Conservation (phyloP, 64 coral and sea anemone genomes). For the Acropora yongei region DNA sequence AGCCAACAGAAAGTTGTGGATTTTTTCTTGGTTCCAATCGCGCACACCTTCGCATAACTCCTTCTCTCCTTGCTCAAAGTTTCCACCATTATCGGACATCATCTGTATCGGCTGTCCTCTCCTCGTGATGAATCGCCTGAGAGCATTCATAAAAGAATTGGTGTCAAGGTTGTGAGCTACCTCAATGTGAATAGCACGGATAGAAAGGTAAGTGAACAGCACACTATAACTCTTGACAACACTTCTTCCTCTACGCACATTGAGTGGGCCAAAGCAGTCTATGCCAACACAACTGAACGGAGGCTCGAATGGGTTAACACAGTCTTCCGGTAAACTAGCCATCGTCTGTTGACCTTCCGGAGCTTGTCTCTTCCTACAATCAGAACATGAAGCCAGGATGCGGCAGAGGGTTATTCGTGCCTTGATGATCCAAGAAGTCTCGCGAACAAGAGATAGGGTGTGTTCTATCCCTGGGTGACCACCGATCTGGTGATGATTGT, state of each 20-base stretch:
- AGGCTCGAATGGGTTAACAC: conserved; percentile 12
- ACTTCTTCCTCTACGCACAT: conserved; percentile 33
- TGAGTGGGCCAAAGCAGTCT: conserved; percentile 46
- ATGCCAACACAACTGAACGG: conserved; percentile 21
- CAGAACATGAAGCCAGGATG: conserved; percentile 9
- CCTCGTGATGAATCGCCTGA: conserved; percentile 39
- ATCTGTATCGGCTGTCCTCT: conserved; percentile 30
- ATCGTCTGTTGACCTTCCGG: conserved; percentile 32
- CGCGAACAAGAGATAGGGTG: conserved; percentile 31
- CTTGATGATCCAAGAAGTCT: conserved; percentile 44
- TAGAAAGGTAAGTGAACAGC: conserved; percentile 32
- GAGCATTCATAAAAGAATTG: conserved; percentile 36
- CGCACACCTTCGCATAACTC: conserved; percentile 31
- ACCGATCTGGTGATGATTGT: conserved; percentile 8
- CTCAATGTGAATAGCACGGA: conserved; percentile 60
- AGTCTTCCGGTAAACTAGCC: conserved; percentile 27
- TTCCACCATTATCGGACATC: conserved; percentile 43
- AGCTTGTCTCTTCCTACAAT: conserved; percentile 39
- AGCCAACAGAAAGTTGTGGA: conserved; percentile 25
- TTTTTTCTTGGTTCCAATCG: conserved; percentile 7
- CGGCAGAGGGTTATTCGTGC: conserved; percentile 21
- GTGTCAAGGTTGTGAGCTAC: conserved; percentile 45
- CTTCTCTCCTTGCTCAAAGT: conserved; percentile 24
- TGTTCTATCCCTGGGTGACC: conserved; percentile 51
- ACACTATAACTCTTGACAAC: conserved; percentile 41